Evolutionary conservation across 30 jellyfish, hydroid and myxozoan species (phyloP).

Genomic region (Cassiopea andromeda): DNA sequence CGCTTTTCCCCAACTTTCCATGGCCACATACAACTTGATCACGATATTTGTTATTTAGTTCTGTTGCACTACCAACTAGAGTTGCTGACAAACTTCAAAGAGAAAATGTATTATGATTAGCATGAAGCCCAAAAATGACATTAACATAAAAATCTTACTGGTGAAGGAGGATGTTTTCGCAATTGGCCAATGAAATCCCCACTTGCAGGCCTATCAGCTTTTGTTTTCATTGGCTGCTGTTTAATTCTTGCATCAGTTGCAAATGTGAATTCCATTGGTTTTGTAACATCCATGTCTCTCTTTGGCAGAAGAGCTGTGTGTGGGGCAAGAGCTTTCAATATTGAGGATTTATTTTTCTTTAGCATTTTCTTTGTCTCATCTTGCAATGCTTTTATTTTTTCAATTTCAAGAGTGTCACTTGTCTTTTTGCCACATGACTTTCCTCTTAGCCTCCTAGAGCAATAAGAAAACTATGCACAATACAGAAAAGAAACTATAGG

Average conservation of each 20-base stretch:
- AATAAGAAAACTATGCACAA: not conserved
- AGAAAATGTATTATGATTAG: too few relatives aligned
- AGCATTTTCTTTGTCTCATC: slow-evolving; percentile 71
- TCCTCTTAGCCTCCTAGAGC: slow-evolving; percentile 46
- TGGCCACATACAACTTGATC: too few relatives aligned
- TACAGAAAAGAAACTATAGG: not conserved
- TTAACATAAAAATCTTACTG: slow-evolving; percentile 42
- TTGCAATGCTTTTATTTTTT: slow-evolving; percentile 73
- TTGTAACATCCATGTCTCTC: slow-evolving; percentile 61
- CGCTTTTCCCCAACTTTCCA: too few relatives aligned
- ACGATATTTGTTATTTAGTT: too few relatives aligned
- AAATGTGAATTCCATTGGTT: slow-evolving; percentile 80
- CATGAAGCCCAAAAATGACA: too few relatives aligned
- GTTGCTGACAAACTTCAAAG: too few relatives aligned
- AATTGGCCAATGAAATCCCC: slow-evolving; percentile 75
- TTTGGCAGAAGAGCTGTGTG: slow-evolving; percentile 67
- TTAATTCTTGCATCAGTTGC: slow-evolving; percentile 91
- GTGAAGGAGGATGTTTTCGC: slow-evolving; percentile 94
- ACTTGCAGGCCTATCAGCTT: slow-evolving; percentile 37
- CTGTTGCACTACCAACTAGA: too few relatives aligned
- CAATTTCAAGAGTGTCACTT: slow-evolving; percentile 75
- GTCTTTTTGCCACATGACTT: slow-evolving; percentile 31
- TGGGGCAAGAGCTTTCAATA: slow-evolving; percentile 81
- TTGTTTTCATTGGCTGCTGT: slow-evolving; percentile 79
- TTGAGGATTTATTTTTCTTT: slow-evolving; percentile 51